Base-by-base conservation (phyloP, 1,140 invertebrate genomes). In the Lysiphlebus fabarum region DNA sequence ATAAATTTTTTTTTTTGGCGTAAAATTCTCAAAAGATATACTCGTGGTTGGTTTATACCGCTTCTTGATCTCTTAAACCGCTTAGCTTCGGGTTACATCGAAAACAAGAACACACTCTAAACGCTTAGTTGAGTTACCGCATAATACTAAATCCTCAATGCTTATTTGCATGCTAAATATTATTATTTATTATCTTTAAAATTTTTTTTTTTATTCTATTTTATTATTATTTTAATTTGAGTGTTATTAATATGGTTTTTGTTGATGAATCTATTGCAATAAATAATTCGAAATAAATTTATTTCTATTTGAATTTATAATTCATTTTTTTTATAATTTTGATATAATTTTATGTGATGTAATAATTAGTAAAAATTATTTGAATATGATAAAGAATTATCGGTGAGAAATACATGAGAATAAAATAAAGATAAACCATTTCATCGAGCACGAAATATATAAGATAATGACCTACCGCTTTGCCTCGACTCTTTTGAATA, bases 41-140 rank as follows among this genome's bases (percentile, higher is more conserved):
- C 73, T 72, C 53, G 26, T 47, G 43, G 72, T 70, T 72, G 73
- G 67, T 64, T 69, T 68, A 68, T 76, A 74, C 72, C 73, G 67
- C 69, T 67, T 60, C 70, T 68, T 77, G 72, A 78, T 78, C 74
- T 73, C 68, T 77, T 77, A 79, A 78, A 73, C 74, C 75, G 75
- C 73, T 80, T 78, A 77, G 78, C 73, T 77, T 79, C 76, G 70
- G 71, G 76, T 78, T 79, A 75, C 77, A 77, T 73, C 78, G 72
- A 80, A 79, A 79, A 78, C 75, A 78, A 76, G 73, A 77, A 69
- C 73, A 69, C 73, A 73, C 74, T 76, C 66, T 70, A 64, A 55
- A 73, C 70, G 76, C 70, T 79, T 77, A 26, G 17, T 26, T 26
- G 17, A 26, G 17, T 26, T 26, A 79, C 67, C 63, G 62, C 68